Conservation (phyloP, 2,888 invertebrate genomes). For the Papilio elwesi region DNA sequence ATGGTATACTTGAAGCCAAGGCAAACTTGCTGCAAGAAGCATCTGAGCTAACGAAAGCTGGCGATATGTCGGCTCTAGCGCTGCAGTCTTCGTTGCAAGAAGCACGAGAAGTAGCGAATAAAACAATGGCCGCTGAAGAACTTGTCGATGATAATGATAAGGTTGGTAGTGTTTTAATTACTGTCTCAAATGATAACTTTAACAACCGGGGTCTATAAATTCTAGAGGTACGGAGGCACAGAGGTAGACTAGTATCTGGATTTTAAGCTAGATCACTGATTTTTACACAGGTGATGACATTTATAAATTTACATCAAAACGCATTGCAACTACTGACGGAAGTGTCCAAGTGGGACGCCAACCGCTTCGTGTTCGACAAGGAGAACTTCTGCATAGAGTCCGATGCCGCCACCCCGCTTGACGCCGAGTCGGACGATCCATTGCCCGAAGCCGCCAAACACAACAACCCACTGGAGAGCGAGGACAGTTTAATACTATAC, state of each 20-base stretch:
- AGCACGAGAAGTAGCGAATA: slow-evolving; percentile 70
- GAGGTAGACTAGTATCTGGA: too few relatives aligned
- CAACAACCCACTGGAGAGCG: slow-evolving; percentile 79
- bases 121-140: slow-evolving; percentile 62
- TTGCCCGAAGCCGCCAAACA: slow-evolving; percentile 68
- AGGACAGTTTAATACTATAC: slow-evolving; percentile 73
- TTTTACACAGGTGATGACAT: slow-evolving; percentile 77
- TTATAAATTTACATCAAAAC: slow-evolving; percentile 84
- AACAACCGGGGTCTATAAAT: not conserved
- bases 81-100: slow-evolving; percentile 74
- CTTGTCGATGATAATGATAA: slow-evolving; percentile 70
- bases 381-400: slow-evolving; percentile 82
- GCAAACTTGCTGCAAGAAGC: slow-evolving; percentile 72
- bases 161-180: slow-evolving; percentile 56
- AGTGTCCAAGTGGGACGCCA: slow-evolving; percentile 84
- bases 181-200: not conserved
- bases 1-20: slow-evolving; percentile 74
- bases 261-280: not conserved
- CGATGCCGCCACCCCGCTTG: slow-evolving; percentile 69
- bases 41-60: slow-evolving; percentile 67
- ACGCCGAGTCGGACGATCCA: slow-evolving; percentile 82
- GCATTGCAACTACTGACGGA: slow-evolving; percentile 83
- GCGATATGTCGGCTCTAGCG: slow-evolving; percentile 75
- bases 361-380: slow-evolving; percentile 82
- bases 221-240: not conserved